Percentiles rank a stretch among this genome's conserved stretches.
Evolutionary conservation across 2,113 vertebrate species (phyloP).

Genomic region (Leiothrix lutea): DNA sequence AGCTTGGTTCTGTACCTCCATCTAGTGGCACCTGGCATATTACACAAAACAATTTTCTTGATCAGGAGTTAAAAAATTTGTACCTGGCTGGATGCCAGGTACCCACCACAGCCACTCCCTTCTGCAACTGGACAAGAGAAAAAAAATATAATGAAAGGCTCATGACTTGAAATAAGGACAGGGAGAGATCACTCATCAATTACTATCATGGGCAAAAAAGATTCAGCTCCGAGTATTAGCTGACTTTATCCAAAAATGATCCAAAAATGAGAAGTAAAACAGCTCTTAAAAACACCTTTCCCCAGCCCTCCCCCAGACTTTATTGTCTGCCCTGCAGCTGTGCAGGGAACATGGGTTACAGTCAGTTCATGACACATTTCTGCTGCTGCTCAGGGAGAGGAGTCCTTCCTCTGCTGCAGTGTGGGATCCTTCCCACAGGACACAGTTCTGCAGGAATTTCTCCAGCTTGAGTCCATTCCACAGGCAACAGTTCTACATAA

Average conservation of each 20-base stretch:
- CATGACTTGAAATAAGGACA: not conserved
- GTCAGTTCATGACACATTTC: rapidly evolving
- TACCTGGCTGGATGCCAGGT: not conserved
- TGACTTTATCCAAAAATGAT: not conserved
- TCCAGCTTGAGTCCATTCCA: not conserved
- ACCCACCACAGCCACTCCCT: not conserved
- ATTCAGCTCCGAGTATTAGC: rapidly evolving
- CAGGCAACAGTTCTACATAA: not conserved
- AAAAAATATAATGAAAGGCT: not conserved
- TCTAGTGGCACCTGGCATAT: not conserved
- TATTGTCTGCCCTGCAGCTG: not conserved
- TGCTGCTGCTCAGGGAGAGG: not conserved
- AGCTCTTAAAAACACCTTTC: not conserved
- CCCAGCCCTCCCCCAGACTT: rapidly evolving
- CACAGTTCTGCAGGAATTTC: not conserved
- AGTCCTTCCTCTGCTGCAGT: not conserved
- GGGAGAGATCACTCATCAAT: not conserved
- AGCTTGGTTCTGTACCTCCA: not conserved
- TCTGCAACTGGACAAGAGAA: not conserved
- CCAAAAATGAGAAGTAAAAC: not conserved
- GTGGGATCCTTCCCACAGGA: not conserved
- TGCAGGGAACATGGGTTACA: rapidly evolving
- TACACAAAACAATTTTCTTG: not conserved
- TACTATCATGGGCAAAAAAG: not conserved
- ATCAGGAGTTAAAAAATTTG: not conserved